Percentiles rank a stretch among this genome's conserved stretches.
Conservation (phyloP, 2,797 vertebrate genomes). For the Diceros bicornis region DNA sequence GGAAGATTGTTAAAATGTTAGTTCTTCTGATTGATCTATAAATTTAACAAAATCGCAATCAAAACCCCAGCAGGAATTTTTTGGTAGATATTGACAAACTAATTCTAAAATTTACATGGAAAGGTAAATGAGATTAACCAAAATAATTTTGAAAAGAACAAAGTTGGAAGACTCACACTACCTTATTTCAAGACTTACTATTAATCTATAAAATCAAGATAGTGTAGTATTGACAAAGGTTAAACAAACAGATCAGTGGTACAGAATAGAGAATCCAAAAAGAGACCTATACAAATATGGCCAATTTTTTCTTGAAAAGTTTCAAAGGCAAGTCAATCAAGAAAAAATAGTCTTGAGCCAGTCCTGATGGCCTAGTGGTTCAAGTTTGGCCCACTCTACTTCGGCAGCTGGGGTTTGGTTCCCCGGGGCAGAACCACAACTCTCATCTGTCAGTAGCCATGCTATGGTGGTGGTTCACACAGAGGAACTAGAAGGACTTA, state of each 20-base stretch:
- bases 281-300: neutral
- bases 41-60: neutral
- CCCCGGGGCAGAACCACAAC: no score
- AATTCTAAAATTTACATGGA: neutral
- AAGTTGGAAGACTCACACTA: neutral
- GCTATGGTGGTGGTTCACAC: no score
- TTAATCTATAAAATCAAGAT: neutral
- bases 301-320: neutral
- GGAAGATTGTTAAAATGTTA: conserved; percentile 8
- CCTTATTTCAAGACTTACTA: neutral
- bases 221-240: neutral
- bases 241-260: neutral
- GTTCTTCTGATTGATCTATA: neutral
- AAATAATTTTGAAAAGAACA: neutral
- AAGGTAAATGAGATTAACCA: neutral
- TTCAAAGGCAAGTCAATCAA: neutral
- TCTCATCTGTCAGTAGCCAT: no score
- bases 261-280: neutral
- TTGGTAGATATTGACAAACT: conserved; percentile 8
- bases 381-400: no score
- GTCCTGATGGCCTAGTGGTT: no score
- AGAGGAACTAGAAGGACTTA: no score
- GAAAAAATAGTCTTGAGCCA: neutral
- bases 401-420: no score
- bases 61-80: neutral